These are phyloP conservation scores for Passer montanus DNA, from an alignment of 2,113 vertebrate species.

Conservation along the genomic window DNA sequence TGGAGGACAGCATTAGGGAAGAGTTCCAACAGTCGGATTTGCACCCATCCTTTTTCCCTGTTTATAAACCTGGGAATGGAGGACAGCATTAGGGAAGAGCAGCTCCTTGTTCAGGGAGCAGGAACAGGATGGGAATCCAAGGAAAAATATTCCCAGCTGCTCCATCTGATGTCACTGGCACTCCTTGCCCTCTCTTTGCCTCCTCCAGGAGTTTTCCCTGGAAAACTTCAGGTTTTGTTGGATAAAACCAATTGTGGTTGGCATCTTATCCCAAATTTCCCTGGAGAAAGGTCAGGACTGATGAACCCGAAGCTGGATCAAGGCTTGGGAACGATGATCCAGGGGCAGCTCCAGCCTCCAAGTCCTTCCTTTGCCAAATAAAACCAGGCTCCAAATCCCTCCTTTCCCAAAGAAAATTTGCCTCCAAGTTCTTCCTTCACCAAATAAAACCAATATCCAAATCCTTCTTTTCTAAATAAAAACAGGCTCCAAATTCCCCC, in stretches of 20 bases:
- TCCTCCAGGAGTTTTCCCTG: neutral
- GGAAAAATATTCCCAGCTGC: neutral
- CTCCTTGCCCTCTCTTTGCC: neutral
- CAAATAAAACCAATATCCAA: neutral
- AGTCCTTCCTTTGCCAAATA: neutral
- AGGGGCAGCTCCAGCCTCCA: neutral
- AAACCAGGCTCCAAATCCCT: rapidly evolving
- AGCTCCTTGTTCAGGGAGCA: neutral
- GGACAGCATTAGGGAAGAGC: neutral
- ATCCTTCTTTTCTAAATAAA: neutral
- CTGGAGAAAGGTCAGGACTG: rapidly evolving
- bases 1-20: neutral
- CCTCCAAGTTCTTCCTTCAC: neutral
- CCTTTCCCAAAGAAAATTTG: neutral
- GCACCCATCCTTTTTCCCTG: neutral
- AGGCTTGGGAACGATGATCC: neutral
- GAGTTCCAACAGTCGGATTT: neutral
- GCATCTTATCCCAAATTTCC: neutral
- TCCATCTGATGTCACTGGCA: rapidly evolving
- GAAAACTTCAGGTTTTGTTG: neutral
- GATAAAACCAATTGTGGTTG: neutral
- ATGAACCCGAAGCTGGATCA: neutral
- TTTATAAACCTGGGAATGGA: neutral
- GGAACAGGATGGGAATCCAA: neutral
- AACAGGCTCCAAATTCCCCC: rapidly evolving